A percentile compares a stretch with the other conserved stretches of the same genome.
These are phyloP conservation scores for Esox lucius DNA, from an alignment of 2,797 vertebrate species.

Conservation along the genomic window DNA sequence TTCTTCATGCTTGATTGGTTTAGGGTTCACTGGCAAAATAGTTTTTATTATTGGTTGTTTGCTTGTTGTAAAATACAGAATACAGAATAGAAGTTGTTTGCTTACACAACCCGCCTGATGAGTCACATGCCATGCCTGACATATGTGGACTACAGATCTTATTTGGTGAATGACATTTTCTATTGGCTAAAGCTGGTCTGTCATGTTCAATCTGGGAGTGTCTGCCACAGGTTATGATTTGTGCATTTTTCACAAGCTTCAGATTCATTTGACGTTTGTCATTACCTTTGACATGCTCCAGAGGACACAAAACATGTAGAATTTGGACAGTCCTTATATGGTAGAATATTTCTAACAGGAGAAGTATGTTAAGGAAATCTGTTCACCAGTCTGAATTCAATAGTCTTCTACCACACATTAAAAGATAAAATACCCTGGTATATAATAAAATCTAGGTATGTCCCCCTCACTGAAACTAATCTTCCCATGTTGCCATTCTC, in stretches of 20 bases:
- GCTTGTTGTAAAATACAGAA: no score
- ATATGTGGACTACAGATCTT: background rate
- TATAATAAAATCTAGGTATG: no score
- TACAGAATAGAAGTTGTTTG: no score
- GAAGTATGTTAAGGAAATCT: no score
- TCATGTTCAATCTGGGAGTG: background rate
- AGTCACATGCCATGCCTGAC: background rate
- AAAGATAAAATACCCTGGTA: no score
- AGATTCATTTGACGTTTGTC: conserved; percentile 7
- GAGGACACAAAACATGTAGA: background rate
- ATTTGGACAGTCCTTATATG: background rate
- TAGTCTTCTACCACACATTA: no score
- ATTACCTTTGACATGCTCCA: background rate
- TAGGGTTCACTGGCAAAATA: background rate
- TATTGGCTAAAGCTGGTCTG: background rate
- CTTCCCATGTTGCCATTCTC: no score
- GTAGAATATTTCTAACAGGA: background rate
- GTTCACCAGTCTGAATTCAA: no score
- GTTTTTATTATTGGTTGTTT: background rate
- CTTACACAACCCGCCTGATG: background rate
- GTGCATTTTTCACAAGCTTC: conserved; percentile 8
- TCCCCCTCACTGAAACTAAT: no score
- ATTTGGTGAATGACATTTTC: conserved; percentile 1
- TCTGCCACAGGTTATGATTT: background rate
- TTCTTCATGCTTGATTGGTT: background rate